A percentile compares a stretch with the other conserved stretches of the same genome.
phyloP scores from a whole-genome alignment of 1,140 invertebrate species.

The Acromyrmex heyeri region DNA sequence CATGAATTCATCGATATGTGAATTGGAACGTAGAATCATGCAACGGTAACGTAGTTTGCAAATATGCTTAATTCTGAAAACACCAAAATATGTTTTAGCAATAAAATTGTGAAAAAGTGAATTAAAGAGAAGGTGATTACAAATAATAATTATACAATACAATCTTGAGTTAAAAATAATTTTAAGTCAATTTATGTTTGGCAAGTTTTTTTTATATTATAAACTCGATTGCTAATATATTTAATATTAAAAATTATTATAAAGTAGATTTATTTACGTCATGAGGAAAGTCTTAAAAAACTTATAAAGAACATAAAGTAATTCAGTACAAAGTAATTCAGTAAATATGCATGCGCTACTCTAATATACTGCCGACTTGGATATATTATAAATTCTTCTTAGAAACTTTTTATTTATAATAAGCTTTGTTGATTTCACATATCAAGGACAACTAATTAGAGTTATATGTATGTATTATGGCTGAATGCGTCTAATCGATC shows the following conservation, averaged over 20 bases:
- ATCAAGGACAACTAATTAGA: constrained; percentile 48
- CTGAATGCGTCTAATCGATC: constrained; percentile 46
- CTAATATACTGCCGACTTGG: not conserved
- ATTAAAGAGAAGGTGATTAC: not conserved
- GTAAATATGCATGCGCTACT: not conserved
- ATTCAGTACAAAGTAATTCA: not conserved
- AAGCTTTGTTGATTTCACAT: not conserved
- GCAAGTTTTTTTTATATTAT: not conserved
- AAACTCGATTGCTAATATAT: not conserved
- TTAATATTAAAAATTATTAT: not conserved
- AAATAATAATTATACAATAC: not conserved
- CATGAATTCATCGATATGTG: constrained; percentile 9
- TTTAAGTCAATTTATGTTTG: not conserved
- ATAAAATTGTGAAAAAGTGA: not conserved
- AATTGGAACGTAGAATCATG: constrained; percentile 15
- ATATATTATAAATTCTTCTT: not conserved
- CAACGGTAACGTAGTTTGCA: constrained; percentile 16
- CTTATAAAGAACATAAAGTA: not conserved
- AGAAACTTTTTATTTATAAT: constrained; percentile 3
- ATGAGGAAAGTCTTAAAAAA: not conserved
- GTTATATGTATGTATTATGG: constrained; percentile 41
- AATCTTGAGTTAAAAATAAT: not conserved
- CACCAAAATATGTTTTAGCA: not conserved
- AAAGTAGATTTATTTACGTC: not conserved
- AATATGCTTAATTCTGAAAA: constrained; percentile 14